Evolutionary conservation across 2,113 vertebrate species (phyloP), one percentile per base, ranked within the genome.

Genomic region (Enhydra lutris): DNA sequence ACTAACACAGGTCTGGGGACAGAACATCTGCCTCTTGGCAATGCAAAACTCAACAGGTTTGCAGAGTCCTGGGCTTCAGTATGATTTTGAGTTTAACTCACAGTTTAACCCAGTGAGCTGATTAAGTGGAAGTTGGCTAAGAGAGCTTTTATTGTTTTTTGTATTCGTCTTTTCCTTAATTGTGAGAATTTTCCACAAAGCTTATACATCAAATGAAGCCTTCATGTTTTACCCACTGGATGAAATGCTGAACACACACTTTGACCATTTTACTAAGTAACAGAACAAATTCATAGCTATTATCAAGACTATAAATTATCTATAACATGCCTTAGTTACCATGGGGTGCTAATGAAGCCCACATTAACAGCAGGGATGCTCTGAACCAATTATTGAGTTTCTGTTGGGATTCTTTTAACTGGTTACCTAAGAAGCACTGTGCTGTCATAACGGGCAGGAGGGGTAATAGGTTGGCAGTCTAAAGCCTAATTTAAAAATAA

Each of bases 401-500:
- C 29, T 94, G 26, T 59, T 71, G 31, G 42, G 55, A 50, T 36
- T 86, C n/a, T 85, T 81, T 69, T 82, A 6, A 63, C 29, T 84
- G 69, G 50, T 76, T 50, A 50, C 10, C 2, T 65, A 89, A 74
- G 42, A 21, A 79, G 63, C 24, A 26, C 26, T 55, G 2, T 76
- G 17, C 47, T 76, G n/a, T 6, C 42, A 0, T 1, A 1, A 0
- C 2, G 15, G 47, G 36, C 67, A 90, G 18, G 24, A 59, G 8
- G 29, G 34, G 14, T 94, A 74, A 15, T 6, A 55, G 18, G 50
- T 12, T 81, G 34, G 91, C 26, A 34, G 3, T 86, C 11, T n/a
- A 39, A 93, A 45, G 18, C 47, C 34, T 86, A 26, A 76, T n/a
- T 89, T 90, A 61, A 89, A 93, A 93, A 89, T 89, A 93, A 91